phyloP scores from a whole-genome alignment of 2,888 invertebrate genomes.

The Keiferia lycopersicella region DNA sequence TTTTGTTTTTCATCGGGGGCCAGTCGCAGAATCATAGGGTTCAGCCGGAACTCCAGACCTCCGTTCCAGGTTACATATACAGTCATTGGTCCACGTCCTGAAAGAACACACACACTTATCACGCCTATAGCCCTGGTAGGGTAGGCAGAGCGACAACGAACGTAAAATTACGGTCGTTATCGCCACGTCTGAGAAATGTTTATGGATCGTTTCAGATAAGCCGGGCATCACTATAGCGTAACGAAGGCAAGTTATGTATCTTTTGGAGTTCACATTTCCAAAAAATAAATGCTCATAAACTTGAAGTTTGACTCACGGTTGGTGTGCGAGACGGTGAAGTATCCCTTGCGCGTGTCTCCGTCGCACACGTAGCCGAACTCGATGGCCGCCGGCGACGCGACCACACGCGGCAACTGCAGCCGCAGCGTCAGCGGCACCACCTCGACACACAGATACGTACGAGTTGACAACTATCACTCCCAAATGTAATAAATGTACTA shows the following conservation, averaged over 20 bases:
- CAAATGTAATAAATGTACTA: too few relatives aligned
- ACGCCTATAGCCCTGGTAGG: too few relatives aligned
- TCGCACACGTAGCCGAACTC: constrained; percentile 60
- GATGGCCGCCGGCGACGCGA: constrained; percentile 45
- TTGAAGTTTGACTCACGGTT: constrained; percentile 53
- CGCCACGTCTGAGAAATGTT: too few relatives aligned
- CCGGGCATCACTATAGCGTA: too few relatives aligned
- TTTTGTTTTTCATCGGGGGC: constrained; percentile 40
- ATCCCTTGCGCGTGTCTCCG: constrained; percentile 56
- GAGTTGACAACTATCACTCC: too few relatives aligned
- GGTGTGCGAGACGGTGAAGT: constrained; percentile 59
- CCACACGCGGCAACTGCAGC: constrained; percentile 53
- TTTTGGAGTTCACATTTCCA: too few relatives aligned
- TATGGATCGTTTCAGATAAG: background rate
- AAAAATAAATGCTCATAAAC: too few relatives aligned
- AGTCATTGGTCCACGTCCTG: constrained; percentile 46
- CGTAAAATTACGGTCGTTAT: too few relatives aligned
- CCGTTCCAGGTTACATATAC: constrained; percentile 47
- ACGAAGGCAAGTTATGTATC: too few relatives aligned
- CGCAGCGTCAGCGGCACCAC: constrained; percentile 51
- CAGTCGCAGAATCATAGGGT: constrained; percentile 48
- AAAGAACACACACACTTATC: too few relatives aligned
- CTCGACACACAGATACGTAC: constrained; percentile 37
- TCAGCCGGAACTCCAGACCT: constrained; percentile 44
- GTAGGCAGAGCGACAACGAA: too few relatives aligned